These are phyloP conservation scores for Dendrocopos noguchii DNA, from an alignment of 2,113 vertebrate species.

Conservation along the genomic window DNA sequence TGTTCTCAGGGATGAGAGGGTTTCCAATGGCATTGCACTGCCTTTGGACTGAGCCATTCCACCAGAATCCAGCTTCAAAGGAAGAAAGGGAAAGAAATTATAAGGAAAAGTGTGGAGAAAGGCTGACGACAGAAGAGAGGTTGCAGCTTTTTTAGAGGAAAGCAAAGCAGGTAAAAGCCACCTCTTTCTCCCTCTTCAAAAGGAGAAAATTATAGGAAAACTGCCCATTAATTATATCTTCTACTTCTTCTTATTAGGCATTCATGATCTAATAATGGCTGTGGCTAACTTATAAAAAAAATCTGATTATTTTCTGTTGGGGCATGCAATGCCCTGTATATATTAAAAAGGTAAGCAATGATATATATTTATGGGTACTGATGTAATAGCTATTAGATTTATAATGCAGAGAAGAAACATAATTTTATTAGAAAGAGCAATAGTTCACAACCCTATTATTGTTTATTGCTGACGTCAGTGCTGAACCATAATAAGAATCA, in stretches of 20 bases:
- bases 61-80: background rate
- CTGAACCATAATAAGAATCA: constrained; percentile 61
- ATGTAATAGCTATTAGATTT: constrained; percentile 81
- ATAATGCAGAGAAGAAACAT: constrained; percentile 73
- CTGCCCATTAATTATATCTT: constrained; percentile 53
- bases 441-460: constrained; percentile 78
- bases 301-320: constrained; percentile 71
- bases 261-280: constrained; percentile 74
- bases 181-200: background rate
- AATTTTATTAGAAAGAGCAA: constrained; percentile 78
- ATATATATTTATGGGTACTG: constrained; percentile 77
- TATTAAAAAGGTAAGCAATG: constrained; percentile 78
- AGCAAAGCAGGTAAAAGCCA: background rate
- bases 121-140: background rate
- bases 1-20: background rate
- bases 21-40: background rate
- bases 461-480: constrained; percentile 78
- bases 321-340: constrained; percentile 65
- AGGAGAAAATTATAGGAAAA: constrained; percentile 40
- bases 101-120: background rate
- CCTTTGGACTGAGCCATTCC: background rate
- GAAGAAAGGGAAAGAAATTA: background rate
- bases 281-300: constrained; percentile 70
- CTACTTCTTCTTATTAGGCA: constrained; percentile 61
- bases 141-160: background rate